phyloP scores from a whole-genome alignment of 2,888 invertebrate species.

The Cheilosia vernalis region DNA sequence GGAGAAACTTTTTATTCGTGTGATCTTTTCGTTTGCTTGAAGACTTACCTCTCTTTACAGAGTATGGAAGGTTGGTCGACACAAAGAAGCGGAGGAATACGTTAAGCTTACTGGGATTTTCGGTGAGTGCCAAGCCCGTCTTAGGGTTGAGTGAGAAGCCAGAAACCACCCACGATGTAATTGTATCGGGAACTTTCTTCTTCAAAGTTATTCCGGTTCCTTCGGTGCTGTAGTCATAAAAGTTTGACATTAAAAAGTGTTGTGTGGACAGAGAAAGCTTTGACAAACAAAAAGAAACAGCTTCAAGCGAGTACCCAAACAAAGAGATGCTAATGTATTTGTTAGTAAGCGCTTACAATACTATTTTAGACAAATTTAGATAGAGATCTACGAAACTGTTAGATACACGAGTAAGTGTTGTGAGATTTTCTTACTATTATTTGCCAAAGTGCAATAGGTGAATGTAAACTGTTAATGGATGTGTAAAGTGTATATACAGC shows the following conservation, averaged over 20 bases:
- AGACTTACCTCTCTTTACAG: slow-evolving; percentile 93
- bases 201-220: slow-evolving; percentile 77
- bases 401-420: background rate
- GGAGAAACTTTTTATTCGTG: no score
- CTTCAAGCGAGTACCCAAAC: slow-evolving; percentile 39
- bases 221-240: slow-evolving; percentile 77
- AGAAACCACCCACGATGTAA: slow-evolving; percentile 93
- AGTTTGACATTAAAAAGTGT: slow-evolving; percentile 17
- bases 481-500: background rate
- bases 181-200: slow-evolving; percentile 90
- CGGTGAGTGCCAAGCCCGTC: slow-evolving; percentile 90
- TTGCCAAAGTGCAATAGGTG: slow-evolving; percentile 22
- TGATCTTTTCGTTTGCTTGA: no score
- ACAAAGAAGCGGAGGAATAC: slow-evolving; percentile 94
- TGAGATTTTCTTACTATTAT: slow-evolving; percentile 10
- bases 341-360: slow-evolving; percentile 46
- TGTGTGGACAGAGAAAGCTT: background rate
- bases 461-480: slow-evolving; percentile 3
- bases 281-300: slow-evolving; percentile 1
- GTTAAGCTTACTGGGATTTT: slow-evolving; percentile 87
- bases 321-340: slow-evolving; percentile 26
- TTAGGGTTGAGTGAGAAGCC: slow-evolving; percentile 92
- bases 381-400: background rate
- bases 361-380: slow-evolving; percentile 1
- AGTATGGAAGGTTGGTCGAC: slow-evolving; percentile 93